Base-by-base conservation (phyloP, 2,797 vertebrate species). In the Lepilemur septentrionalis region DNA sequence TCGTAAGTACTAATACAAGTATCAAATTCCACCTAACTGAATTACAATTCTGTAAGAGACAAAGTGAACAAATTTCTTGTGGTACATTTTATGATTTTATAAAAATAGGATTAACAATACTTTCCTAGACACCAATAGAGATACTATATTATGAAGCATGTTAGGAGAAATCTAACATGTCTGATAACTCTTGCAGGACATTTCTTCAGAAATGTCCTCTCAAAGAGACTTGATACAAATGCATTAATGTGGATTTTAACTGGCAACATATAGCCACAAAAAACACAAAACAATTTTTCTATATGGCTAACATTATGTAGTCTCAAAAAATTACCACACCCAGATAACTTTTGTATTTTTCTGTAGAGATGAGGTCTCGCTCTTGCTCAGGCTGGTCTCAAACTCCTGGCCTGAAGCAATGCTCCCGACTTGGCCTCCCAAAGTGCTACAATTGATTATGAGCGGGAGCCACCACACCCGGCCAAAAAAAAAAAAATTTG, bases 1-100 rank as follows among this genome's bases (percentile, higher is more conserved):
- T 3, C 72, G 7, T 78, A 59, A 75, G 23, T 57, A 59, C 4
- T 59, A 59, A 59, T 25, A 63, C 14, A 79, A 95, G 41, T 41
- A 92, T 78, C 46, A 86, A 65, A 78, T 63, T 89, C 75, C 76
- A 57, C n/a, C 70, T 78, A 90, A 94, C 32, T 76, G n/a, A 94
- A 75, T 3, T 78, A 28, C 10, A 65, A 59, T 81, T 89, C 63
- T 78, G 7, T 59, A 82, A 59, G 30, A 75, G 18, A 59, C n/a
- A 65, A 84, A 22, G 41, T 76, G 32, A 85, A 75, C 28, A 61
- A 89, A 92, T 63, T 88, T 65, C 38, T 84, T 81, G 65, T 38
- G 5, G 18, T 69, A 17, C 22, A 75, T 85, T 88, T 92, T 84
- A n/a, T 48, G 85, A 81, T 76, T 86, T 86, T 83, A 65, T 12